These are phyloP conservation scores for Labeo catla DNA, from an alignment of 2,113 vertebrate species.

Conservation along the genomic window DNA sequence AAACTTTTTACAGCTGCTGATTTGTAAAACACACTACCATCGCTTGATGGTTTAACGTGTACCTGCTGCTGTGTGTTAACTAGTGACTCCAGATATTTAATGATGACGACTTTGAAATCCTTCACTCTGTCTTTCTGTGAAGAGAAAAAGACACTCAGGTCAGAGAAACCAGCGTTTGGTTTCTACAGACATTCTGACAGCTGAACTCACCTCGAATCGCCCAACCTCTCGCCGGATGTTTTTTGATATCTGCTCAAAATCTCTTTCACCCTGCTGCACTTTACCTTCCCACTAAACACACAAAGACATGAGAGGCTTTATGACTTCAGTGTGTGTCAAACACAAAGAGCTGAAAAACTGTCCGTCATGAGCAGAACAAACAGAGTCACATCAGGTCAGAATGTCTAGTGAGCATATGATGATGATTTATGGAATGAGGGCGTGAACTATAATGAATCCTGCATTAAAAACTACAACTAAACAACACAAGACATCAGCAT, in stretches of 20 bases:
- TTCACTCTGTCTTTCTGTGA: conserved; percentile 93
- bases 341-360: neutral
- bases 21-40: no score
- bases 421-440: neutral
- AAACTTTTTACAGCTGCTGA: neutral
- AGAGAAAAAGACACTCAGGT: conserved; percentile 5
- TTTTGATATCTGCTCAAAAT: conserved; percentile 98
- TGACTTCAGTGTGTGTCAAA: neutral
- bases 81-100: conserved; percentile 96
- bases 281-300: conserved; percentile 92
- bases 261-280: conserved; percentile 95
- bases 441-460: neutral
- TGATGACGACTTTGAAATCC: conserved; percentile 95
- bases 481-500: neutral
- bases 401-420: neutral
- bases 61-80: conserved; percentile 98
- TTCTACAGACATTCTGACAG: neutral
- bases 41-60: conserved; percentile 14
- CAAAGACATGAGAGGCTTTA: conserved; percentile 2
- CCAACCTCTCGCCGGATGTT: conserved; percentile 95
- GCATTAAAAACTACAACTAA: neutral
- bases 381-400: neutral
- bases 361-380: neutral
- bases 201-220: conserved; percentile 89
- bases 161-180: neutral